phyloP scores from a whole-genome alignment of 2,797 vertebrate genomes.

The Hypotaenidia okinawae region DNA sequence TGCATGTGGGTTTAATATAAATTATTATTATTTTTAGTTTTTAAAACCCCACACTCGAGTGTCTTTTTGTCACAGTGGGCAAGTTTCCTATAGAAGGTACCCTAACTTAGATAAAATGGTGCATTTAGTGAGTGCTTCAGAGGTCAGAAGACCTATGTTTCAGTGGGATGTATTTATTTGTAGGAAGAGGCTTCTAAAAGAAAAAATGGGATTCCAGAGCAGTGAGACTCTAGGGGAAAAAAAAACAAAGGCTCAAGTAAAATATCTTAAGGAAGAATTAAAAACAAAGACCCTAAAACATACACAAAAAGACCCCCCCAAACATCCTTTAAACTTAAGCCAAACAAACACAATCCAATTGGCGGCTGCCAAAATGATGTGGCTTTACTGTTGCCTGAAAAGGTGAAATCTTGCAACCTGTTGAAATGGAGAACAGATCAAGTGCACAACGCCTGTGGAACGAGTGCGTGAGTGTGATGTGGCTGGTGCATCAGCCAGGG shows the following conservation, averaged over 20 bases:
- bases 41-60: too few relatives aligned
- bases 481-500: too few relatives aligned
- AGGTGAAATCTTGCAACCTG: conserved; percentile 59
- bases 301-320: too few relatives aligned
- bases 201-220: neutral
- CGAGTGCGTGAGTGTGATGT: too few relatives aligned
- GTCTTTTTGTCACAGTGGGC: too few relatives aligned
- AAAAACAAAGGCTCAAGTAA: neutral
- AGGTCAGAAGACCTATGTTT: neutral
- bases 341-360: neutral
- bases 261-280: neutral
- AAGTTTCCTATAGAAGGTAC: neutral
- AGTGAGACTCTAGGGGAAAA: neutral
- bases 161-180: neutral
- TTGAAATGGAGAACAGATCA: conserved; percentile 70
- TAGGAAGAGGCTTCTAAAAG: neutral
- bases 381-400: conserved; percentile 64
- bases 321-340: neutral
- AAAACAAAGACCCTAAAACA: neutral
- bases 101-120: neutral
- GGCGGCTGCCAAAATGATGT: conserved; percentile 38
- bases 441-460: too few relatives aligned
- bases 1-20: too few relatives aligned
- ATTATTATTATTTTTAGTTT: too few relatives aligned
- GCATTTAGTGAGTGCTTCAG: neutral